A percentile compares a stretch with the other conserved stretches of the same genome.
Conservation (phyloP, 2,888 invertebrate species). For the Sialis fuliginosa region DNA sequence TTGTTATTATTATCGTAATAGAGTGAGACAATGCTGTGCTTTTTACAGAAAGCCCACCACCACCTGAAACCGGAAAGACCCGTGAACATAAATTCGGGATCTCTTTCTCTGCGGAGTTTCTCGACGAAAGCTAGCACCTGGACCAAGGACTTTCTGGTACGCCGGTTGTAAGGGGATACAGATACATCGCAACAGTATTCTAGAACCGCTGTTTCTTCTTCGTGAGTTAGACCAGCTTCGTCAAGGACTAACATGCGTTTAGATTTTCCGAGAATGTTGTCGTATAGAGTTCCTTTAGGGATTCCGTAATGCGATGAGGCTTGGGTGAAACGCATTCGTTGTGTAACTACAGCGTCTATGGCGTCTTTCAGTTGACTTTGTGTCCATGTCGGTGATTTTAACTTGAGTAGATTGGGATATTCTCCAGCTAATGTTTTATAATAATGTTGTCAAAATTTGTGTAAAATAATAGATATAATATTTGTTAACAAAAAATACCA, state of each 20-base stretch:
- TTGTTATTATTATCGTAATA: slow-evolving; percentile 26
- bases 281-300: slow-evolving; percentile 61
- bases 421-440: slow-evolving; percentile 17
- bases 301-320: slow-evolving; percentile 53
- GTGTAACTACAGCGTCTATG: slow-evolving; percentile 55
- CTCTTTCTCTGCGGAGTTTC: slow-evolving; percentile 35
- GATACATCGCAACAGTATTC: slow-evolving; percentile 59
- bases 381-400: slow-evolving; percentile 60
- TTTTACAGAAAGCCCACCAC: slow-evolving; percentile 75
- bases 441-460: neutral
- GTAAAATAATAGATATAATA: no score
- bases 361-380: slow-evolving; percentile 57
- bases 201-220: slow-evolving; percentile 45
- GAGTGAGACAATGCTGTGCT: slow-evolving; percentile 53
- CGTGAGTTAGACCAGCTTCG: slow-evolving; percentile 39
- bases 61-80: slow-evolving; percentile 57
- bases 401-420: slow-evolving; percentile 47
- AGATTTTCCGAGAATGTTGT: slow-evolving; percentile 59
- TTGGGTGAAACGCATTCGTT: slow-evolving; percentile 61
- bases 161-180: slow-evolving; percentile 48
- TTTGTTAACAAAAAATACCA: no score
- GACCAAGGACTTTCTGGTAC: slow-evolving; percentile 48
- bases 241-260: slow-evolving; percentile 59
- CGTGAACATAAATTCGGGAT: slow-evolving; percentile 46
- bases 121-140: slow-evolving; percentile 48